phyloP scores from a whole-genome alignment of 2,888 invertebrate species.

The Drosophila mimetica region DNA sequence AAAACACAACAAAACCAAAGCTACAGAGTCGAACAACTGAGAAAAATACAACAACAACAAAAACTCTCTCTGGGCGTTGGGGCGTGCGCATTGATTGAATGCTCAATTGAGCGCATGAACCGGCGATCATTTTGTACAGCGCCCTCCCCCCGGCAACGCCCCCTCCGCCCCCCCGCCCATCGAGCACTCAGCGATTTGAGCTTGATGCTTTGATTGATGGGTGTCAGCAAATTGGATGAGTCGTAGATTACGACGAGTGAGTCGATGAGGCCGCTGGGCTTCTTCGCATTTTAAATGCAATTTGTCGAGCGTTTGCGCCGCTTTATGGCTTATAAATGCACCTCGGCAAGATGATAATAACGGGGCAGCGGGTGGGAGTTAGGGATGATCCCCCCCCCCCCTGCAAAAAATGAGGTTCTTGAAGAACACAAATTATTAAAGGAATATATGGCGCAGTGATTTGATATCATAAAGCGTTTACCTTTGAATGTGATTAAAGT shows the following conservation, averaged over 20 bases:
- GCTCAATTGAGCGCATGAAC: conserved; percentile 76
- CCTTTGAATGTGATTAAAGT: not conserved
- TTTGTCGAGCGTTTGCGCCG: conserved; percentile 48
- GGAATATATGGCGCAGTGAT: not conserved
- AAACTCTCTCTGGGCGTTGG: conserved; percentile 58
- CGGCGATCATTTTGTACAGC: conserved; percentile 63
- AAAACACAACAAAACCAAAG: not conserved
- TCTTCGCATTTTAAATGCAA: conserved; percentile 50
- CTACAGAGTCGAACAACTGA: conserved; percentile 3
- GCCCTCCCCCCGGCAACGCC: conserved; percentile 28
- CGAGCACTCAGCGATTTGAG: conserved; percentile 54
- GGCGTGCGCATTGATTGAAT: conserved; percentile 71
- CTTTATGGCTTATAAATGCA: conserved; percentile 32
- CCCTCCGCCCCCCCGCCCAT: conserved; percentile 6
- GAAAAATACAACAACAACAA: conserved; percentile 23
- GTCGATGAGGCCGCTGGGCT: conserved; percentile 37
- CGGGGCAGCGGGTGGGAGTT: not conserved
- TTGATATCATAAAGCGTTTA: not conserved
- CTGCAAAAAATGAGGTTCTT: not conserved
- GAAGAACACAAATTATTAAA: not conserved
- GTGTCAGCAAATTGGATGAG: conserved; percentile 70
- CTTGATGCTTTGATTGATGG: conserved; percentile 73
- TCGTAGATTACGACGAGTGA: conserved; percentile 62
- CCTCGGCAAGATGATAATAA: conserved; percentile 8
- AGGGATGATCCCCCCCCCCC: not conserved